Evolutionary conservation across 2,888 invertebrate species (phyloP).

Genomic region (Synanthedon formicaeformis): DNA sequence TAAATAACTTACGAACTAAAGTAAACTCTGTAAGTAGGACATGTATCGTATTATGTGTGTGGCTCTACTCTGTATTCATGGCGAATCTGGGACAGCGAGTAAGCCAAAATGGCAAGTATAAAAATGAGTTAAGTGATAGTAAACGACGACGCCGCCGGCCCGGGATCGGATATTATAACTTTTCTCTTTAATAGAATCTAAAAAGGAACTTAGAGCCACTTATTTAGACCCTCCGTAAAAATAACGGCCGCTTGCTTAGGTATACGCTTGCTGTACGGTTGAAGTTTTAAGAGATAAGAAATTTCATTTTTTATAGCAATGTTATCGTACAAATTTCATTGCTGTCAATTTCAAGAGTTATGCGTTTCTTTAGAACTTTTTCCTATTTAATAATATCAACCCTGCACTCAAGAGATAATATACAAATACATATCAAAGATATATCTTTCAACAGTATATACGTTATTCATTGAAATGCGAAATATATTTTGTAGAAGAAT

Average conservation of each 20-base stretch:
- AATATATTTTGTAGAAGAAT: no score
- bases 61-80: conserved; percentile 48
- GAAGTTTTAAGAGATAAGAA: neutral
- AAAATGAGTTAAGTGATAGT: conserved; percentile 64
- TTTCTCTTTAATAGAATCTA: conserved; percentile 44
- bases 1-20: conserved; percentile 31
- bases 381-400: no score
- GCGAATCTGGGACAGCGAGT: conserved; percentile 47
- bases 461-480: no score
- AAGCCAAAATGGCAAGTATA: conserved; percentile 54
- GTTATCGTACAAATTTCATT: no score
- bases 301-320: no score
- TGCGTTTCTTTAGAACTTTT: no score
- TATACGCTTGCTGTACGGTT: neutral
- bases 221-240: conserved; percentile 21
- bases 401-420: no score
- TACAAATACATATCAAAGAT: no score
- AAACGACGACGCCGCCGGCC: conserved; percentile 34
- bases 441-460: no score
- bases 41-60: conserved; percentile 45
- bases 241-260: neutral
- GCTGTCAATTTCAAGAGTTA: no score
- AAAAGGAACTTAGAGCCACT: conserved; percentile 25
- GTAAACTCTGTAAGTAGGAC: conserved; percentile 38
- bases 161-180: conserved; percentile 42